Base-by-base conservation (phyloP, 1,140 invertebrate species). In the Pseudomyrmex cubaensis region DNA sequence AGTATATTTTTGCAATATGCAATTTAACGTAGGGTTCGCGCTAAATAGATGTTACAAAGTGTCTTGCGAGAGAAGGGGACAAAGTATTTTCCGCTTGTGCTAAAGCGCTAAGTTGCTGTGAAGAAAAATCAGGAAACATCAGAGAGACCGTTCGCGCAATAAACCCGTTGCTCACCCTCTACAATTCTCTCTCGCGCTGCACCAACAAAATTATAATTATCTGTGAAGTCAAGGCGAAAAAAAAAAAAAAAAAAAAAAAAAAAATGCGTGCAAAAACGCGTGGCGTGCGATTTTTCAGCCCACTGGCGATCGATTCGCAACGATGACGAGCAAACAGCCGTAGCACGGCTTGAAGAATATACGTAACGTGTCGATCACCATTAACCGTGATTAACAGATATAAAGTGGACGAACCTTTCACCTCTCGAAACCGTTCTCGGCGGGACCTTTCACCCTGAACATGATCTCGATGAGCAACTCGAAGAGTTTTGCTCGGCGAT, bases 151-250 rank as follows among this genome's bases (percentile, higher is more conserved):
- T 63, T 44, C 17, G 22, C 9, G 20, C n/a, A 22, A 12, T 48
- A 56, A 52, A 46, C n/a, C 25, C 13, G 59, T 17, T 17, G 22
- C 4, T 77, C 12, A 12, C 9, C 9, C 74, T 22, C 25, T 3
- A 17, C 13, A 56, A 77, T 77, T 74, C 57, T 66, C 59, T 52
- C 35, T 35, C 35, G 5, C 48, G n/a, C 48, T 15, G 0, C 17
- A 9, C 22, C 13, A 48, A 46, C 75, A 4, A 66, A 56, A 77
- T 77, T 76, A 66, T 54, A 76, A 76, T 64, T 66, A 77, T 77
- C n/a, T 22, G 25, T 13, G 4, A 54, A 46, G 48, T 62, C n/a
- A 3, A 54, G 7, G 44, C 35, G 5, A 35, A 35, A 35, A 35
- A 35, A 35, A 35, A 35, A 35, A 35, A 35, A 35, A 35, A 35